A percentile compares a stretch with the other conserved stretches of the same genome.
phyloP scores from a whole-genome alignment of 1,140 invertebrate genomes.

The Drosophila varians region DNA sequence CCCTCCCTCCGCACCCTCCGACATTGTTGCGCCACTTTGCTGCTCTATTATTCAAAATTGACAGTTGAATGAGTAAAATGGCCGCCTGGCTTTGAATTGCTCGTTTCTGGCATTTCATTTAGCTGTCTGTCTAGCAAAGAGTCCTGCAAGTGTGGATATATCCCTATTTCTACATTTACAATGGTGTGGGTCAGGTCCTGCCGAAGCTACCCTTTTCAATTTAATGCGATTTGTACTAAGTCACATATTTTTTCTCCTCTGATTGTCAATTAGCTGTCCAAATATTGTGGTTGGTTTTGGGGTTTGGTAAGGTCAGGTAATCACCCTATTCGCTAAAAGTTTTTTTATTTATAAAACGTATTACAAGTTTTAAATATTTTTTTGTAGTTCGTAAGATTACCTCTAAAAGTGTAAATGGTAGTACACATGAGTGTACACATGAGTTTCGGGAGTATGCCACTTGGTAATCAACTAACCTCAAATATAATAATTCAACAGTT shows the following conservation, averaged over 20 bases:
- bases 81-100: constrained; percentile 34
- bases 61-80: constrained; percentile 78
- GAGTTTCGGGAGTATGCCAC: too few relatives aligned
- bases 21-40: constrained; percentile 75
- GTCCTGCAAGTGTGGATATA: not conserved
- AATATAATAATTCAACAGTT: not conserved
- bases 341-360: not conserved
- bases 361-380: too few relatives aligned
- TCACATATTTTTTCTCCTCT: constrained; percentile 16
- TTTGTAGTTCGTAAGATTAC: too few relatives aligned
- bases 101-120: constrained; percentile 57
- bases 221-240: constrained; percentile 47
- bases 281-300: constrained; percentile 46
- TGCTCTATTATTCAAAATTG: constrained; percentile 81
- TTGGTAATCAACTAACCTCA: not conserved
- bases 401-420: too few relatives aligned
- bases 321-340: not conserved
- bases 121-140: constrained; percentile 35
- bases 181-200: constrained; percentile 15
- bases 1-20: not conserved
- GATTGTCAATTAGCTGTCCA: constrained; percentile 67
- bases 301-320: not conserved
- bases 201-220: constrained; percentile 59
- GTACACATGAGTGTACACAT: too few relatives aligned
- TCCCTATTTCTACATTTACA: not conserved